Evolutionary conservation across 2,888 invertebrate genomes (phyloP), one percentile per base, ranked within the genome.

Genomic region (Podotricha telesiphe): DNA sequence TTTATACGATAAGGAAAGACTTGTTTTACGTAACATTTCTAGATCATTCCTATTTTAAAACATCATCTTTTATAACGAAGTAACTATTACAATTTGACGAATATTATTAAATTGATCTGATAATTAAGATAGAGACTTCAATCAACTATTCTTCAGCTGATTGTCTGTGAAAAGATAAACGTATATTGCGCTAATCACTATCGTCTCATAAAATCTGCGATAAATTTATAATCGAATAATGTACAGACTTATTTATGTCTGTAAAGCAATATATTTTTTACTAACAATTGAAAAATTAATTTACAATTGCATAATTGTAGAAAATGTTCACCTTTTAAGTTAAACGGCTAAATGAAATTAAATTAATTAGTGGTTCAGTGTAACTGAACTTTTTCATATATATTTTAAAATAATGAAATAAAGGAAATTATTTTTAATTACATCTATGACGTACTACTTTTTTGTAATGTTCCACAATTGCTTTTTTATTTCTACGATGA

Each of bases 151-250:
- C 53, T 69, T 66, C 37, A 56, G 40, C 22, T 40, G 45, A 17
- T 53, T 55, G 47, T 61, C 61, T 69, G 66, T 61, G 28, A 66
- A 55, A 69, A 61, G 56, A 66, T 62, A 28, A 28, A 28, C 6
- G 47, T 47, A 48, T 47, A 37, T 15, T 22, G 47, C 15, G 28
- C 47, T 17, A 59, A 69, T 55, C 47, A 20, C 22, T 55, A 65
- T 69, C 66, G 40, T 62, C 17, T 59, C 58, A 47, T 67, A 34
- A 19, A 58, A 58, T 67, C 67, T 56, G 45, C 55, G 56, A 55
- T 61, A 63, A 50, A 70, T 56, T 62, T 6, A 53, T 17, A 58
- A 62, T 67, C 45, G 51, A 59, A 13, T 22, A 47, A n/a, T 37
- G n/a, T 47, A 20, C 53, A 65, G 69, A 61, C 59, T 13, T 3